Evolutionary conservation across 2,888 invertebrate genomes (phyloP), one percentile per base, ranked within the genome.

Genomic region (Ptychoptera albimana): DNA sequence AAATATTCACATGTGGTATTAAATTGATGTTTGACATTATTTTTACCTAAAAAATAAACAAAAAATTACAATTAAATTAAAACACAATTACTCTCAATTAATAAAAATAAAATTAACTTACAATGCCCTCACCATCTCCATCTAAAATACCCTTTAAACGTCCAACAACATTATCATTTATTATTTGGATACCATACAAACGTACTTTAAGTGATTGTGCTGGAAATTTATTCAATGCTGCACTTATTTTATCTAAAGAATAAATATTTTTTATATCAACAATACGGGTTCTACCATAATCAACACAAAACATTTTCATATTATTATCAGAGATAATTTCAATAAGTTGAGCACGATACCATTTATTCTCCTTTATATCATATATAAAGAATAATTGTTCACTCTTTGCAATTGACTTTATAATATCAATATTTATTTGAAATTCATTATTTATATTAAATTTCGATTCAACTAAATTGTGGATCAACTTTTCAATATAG

Each of bases 131-230:
- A 50, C 66, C 60, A 49, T 60, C 56, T 2, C 57, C 64, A 29
- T 81, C 68, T 50, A 83, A 66, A 45, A 73, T 60, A 51, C 74
- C 72, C 45, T 73, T 73, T 49, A 73, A 67, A 1, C 77, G 74
- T 42, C 72, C 61, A 50, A 73, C 67, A 66, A 72, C 70, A 50
- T 60, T 61, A 46, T 57, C 50, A 45, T 64, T 70, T 50, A 68
- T 67, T 40, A 67, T 65, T 49, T 74, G 74, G 54, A 79, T 71
- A 50, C 71, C 66, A 45, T 75, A 69, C 48, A 80, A 63, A 8
- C 69, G 67, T 41, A 76, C 73, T 51, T 70, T 67, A 46, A 74
- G 55, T 12, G 75, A 76, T 69, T 78, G 75, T 23, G 62, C 59
- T 0, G 75, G 75, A 50, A 67, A 75, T 39, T 65, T 66, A 51